Conservation (phyloP, 2,888 invertebrate species). For the Smittia aterrima region DNA sequence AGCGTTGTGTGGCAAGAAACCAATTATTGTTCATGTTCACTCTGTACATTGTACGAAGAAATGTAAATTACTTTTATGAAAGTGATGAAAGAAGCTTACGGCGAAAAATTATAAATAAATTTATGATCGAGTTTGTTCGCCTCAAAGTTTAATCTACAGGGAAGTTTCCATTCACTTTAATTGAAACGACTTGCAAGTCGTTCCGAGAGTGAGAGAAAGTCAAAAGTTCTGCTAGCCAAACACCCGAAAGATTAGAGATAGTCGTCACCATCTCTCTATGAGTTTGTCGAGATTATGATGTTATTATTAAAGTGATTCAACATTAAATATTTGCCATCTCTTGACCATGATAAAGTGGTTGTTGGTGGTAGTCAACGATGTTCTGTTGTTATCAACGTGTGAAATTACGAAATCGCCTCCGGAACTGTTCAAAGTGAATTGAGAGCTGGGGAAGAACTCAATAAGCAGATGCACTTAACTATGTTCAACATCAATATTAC, state of each 20-base stretch:
- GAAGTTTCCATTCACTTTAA: constrained; percentile 6
- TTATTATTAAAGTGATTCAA: constrained; percentile 36
- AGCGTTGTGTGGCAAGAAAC: background rate
- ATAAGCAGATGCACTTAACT: constrained; percentile 32
- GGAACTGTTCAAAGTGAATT: background rate
- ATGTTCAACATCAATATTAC: constrained; percentile 34
- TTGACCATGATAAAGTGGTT: constrained; percentile 22
- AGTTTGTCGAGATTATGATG: constrained; percentile 38
- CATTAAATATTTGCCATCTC: constrained; percentile 26
- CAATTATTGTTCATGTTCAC: background rate
- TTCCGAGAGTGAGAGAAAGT: background rate
- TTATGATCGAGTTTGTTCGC: constrained; percentile 23
- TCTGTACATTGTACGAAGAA: background rate
- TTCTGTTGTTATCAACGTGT: background rate
- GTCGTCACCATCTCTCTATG: constrained; percentile 8
- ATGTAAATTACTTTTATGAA: constrained; percentile 26
- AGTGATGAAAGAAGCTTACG: constrained; percentile 38
- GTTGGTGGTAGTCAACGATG: background rate
- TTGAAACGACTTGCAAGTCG: constrained; percentile 13
- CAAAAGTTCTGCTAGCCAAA: constrained; percentile 23
- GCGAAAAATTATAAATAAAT: constrained; percentile 23
- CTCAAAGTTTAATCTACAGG: constrained; percentile 1
- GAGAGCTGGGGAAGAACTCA: background rate
- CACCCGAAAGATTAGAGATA: constrained; percentile 17
- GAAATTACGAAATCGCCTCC: background rate